phyloP scores from a whole-genome alignment of 2,888 invertebrate species.

The Conchocele bisecta region DNA sequence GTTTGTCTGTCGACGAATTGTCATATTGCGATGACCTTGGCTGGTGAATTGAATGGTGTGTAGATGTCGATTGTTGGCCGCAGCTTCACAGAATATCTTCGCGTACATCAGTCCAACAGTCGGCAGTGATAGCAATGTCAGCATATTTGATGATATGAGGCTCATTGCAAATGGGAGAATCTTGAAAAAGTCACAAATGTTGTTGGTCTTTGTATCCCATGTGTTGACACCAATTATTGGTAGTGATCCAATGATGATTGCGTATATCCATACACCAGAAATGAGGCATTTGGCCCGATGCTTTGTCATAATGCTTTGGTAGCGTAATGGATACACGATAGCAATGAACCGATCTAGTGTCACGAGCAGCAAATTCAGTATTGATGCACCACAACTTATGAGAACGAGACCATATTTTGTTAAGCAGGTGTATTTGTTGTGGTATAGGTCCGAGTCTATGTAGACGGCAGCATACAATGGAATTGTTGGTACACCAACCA shows the following conservation, averaged over 20 bases:
- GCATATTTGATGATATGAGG: slow-evolving; percentile 43
- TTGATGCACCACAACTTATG: slow-evolving; percentile 51
- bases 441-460: slow-evolving; percentile 16
- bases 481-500: slow-evolving; percentile 56
- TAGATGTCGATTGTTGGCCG: too few relatives aligned
- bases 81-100: too few relatives aligned
- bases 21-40: background rate
- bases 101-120: too few relatives aligned
- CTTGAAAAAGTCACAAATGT: slow-evolving; percentile 52
- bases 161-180: slow-evolving; percentile 54
- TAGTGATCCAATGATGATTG: slow-evolving; percentile 38
- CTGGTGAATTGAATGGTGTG: too few relatives aligned
- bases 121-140: slow-evolving; percentile 31
- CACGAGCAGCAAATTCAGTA: slow-evolving; percentile 55
- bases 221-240: slow-evolving; percentile 45
- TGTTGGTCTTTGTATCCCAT: slow-evolving; percentile 29
- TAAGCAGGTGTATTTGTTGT: slow-evolving; percentile 53
- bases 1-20: slow-evolving; percentile 30
- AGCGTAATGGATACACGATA: slow-evolving; percentile 55
- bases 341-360: slow-evolving; percentile 62
- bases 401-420: slow-evolving; percentile 51
- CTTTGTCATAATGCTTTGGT: slow-evolving; percentile 43
- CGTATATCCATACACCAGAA: slow-evolving; percentile 51
- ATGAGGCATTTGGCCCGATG: slow-evolving; percentile 34
- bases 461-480: slow-evolving; percentile 58